phyloP scores from a whole-genome alignment of 2,888 invertebrate genomes.

The Mystacides longicornis region DNA sequence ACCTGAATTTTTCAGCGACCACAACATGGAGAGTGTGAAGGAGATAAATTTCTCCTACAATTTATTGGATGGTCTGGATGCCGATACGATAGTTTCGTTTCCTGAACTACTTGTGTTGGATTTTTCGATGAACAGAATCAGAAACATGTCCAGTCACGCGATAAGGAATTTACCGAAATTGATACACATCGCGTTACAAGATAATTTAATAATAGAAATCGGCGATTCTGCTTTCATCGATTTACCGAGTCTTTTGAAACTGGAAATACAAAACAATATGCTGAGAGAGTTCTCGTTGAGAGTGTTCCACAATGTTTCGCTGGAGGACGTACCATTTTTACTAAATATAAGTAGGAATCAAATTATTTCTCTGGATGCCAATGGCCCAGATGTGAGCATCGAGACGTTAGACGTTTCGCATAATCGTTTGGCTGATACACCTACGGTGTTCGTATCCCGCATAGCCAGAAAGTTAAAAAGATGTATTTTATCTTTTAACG shows the following conservation, averaged over 20 bases:
- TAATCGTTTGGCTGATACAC: conserved; percentile 59
- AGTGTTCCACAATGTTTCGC: conserved; percentile 62
- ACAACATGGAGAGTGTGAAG: conserved; percentile 62
- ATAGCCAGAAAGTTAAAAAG: conserved; percentile 58
- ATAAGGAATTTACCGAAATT: conserved; percentile 73
- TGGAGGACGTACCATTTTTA: conserved; percentile 56
- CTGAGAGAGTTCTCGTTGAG: conserved; percentile 60
- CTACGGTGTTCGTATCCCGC: conserved; percentile 56
- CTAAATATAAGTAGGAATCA: conserved; percentile 71
- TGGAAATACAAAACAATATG: conserved; percentile 76
- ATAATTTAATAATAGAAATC: conserved; percentile 70
- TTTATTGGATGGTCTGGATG: conserved; percentile 59
- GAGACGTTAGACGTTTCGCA: conserved; percentile 64
- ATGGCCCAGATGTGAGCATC: conserved; percentile 50
- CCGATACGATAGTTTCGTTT: conserved; percentile 64
- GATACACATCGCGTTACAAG: conserved; percentile 73
- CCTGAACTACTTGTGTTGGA: conserved; percentile 69
- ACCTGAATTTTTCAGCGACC: conserved; percentile 58
- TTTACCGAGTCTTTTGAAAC: conserved; percentile 64
- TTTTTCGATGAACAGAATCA: conserved; percentile 71
- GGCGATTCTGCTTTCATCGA: conserved; percentile 67
- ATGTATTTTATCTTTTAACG: conserved; percentile 68
- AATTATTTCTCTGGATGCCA: conserved; percentile 42
- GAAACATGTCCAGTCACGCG: conserved; percentile 59
- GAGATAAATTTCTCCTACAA: conserved; percentile 80